These are phyloP conservation scores for Gastrophysa polygoni DNA, from an alignment of 2,888 invertebrate genomes.

Conservation along the genomic window DNA sequence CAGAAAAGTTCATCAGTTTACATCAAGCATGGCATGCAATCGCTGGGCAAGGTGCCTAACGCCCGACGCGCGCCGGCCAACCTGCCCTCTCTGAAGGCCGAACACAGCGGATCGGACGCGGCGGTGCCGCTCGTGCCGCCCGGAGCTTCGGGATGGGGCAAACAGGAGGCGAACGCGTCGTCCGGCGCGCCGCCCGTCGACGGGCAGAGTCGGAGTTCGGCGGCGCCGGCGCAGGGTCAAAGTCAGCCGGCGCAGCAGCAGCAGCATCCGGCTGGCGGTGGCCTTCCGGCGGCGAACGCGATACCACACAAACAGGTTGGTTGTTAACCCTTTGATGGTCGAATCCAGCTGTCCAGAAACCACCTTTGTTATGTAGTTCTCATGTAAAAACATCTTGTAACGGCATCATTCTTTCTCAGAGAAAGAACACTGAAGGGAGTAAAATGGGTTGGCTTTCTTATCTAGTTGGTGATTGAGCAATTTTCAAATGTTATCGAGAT, in stretches of 20 bases:
- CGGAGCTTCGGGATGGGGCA: conserved; percentile 81
- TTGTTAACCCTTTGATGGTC: conserved; percentile 17
- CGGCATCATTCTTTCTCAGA: no score
- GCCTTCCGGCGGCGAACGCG: conserved; percentile 53
- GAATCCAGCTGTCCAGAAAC: no score
- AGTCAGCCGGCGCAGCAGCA: conserved; percentile 40
- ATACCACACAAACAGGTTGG: conserved; percentile 44
- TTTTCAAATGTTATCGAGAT: no score
- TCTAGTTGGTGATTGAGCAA: no score
- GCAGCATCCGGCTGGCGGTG: conserved; percentile 54
- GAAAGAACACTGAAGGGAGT: no score
- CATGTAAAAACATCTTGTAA: no score
- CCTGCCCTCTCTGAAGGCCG: conserved; percentile 98
- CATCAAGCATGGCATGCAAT: conserved; percentile 98
- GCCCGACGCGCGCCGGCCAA: conserved; percentile 98
- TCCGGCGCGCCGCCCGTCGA: conserved; percentile 46
- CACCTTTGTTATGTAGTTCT: no score
- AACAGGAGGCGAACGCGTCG: conserved; percentile 58
- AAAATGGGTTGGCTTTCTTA: no score
- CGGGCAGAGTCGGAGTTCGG: conserved; percentile 37
- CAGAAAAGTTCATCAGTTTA: conserved; percentile 89
- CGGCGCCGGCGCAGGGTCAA: conserved; percentile 38
- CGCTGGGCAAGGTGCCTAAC: conserved; percentile 98
- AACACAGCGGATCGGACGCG: conserved; percentile 81
- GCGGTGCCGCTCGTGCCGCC: conserved; percentile 79